Percentiles rank a stretch among this genome's conserved stretches.
Evolutionary conservation across 2,113 vertebrate species (phyloP).

Genomic region (Tichodroma muraria): DNA sequence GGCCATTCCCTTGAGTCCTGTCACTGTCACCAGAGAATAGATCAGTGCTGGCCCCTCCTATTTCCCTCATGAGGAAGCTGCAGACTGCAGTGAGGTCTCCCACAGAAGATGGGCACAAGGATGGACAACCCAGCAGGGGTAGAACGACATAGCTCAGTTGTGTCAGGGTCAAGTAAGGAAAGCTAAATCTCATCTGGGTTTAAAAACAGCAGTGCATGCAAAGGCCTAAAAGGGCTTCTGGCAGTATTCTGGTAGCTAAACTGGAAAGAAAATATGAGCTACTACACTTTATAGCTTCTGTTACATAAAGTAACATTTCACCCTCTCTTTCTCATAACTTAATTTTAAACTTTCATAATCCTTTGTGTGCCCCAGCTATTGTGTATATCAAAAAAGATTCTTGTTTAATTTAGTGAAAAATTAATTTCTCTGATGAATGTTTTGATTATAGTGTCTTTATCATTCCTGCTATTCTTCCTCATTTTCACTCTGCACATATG

Average conservation of each 20-base stretch:
- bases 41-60: fast-evolving
- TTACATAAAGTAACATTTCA: not conserved
- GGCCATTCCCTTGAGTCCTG: fast-evolving
- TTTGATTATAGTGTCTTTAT: not conserved
- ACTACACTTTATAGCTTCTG: not conserved
- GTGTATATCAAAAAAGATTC: not conserved
- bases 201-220: not conserved
- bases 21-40: not conserved
- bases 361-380: not conserved
- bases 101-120: not conserved
- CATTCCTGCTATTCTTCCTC: not conserved
- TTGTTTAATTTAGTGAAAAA: slow-evolving; percentile 11
- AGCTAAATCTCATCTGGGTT: not conserved
- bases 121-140: not conserved
- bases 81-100: not conserved
- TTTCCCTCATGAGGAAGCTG: not conserved
- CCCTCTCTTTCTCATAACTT: not conserved
- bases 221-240: not conserved
- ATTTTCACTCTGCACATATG: not conserved
- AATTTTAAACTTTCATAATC: not conserved
- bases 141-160: not conserved
- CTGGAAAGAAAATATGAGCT: not conserved
- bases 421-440: not conserved
- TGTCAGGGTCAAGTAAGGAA: not conserved
- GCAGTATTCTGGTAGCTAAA: not conserved